Percentiles rank a stretch among this genome's conserved stretches.
phyloP scores from a whole-genome alignment of 2,113 vertebrate species.

The Epinephelus fuscoguttatus region DNA sequence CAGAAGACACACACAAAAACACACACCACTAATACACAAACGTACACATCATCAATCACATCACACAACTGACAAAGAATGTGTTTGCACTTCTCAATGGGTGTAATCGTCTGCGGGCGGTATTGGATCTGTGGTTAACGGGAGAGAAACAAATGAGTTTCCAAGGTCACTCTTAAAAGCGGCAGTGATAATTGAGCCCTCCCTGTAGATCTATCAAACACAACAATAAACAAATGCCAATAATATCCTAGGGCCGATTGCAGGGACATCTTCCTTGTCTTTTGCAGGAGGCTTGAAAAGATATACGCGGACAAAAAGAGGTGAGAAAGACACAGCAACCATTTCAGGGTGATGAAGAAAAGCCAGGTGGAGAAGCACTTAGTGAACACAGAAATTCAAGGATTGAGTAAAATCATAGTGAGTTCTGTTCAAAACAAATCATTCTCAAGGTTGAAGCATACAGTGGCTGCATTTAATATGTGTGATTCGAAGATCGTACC shows the following conservation, averaged over 20 bases:
- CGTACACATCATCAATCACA: conserved; percentile 52
- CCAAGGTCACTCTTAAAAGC: conserved; percentile 83
- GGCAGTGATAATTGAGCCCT: conserved; percentile 77
- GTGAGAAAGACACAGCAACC: conserved; percentile 8
- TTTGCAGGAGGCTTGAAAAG: conserved; percentile 23
- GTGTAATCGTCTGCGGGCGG: conserved; percentile 64
- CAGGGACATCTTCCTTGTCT: conserved; percentile 54
- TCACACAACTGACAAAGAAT: conserved; percentile 23
- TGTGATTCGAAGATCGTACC: background rate
- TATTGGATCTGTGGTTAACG: conserved; percentile 79
- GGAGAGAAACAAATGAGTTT: conserved; percentile 84
- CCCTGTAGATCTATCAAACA: conserved; percentile 81
- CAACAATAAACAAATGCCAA: conserved; percentile 80
- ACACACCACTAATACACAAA: conserved; percentile 32
- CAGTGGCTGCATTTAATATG: background rate
- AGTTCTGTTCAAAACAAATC: background rate
- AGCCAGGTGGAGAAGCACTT: background rate
- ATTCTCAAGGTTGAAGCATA: background rate
- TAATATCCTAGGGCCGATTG: conserved; percentile 74
- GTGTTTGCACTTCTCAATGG: conserved; percentile 22
- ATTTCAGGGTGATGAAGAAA: conserved; percentile 1
- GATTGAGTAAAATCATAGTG: background rate
- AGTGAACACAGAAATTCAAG: conserved; percentile 12
- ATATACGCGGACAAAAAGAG: conserved; percentile 9
- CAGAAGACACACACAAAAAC: conserved; percentile 12